Evolutionary conservation across 2,797 vertebrate genomes (phyloP).

Genomic region (Emydoidea blandingii): DNA sequence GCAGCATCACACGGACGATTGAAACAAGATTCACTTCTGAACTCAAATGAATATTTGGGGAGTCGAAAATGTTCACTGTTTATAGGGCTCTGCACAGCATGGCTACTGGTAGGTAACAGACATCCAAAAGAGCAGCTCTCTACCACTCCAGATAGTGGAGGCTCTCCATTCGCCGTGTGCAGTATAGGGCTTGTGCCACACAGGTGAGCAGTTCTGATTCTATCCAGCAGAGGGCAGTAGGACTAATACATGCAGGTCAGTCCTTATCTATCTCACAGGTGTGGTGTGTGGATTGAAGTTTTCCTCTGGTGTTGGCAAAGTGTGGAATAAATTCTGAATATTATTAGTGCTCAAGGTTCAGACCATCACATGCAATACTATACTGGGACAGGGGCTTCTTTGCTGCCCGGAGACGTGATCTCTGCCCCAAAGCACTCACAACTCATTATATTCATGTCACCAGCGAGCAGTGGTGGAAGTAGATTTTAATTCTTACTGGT

Average conservation of each 20-base stretch:
- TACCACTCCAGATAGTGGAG: background rate
- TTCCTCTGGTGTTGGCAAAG: background rate
- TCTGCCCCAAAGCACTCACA: no score
- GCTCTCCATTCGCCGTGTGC: background rate
- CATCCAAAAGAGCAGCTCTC: background rate
- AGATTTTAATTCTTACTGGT: no score
- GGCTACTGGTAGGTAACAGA: background rate
- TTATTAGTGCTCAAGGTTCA: background rate
- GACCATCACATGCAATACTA: background rate
- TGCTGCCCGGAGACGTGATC: no score
- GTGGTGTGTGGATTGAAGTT: background rate
- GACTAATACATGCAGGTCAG: background rate
- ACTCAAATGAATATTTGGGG: background rate
- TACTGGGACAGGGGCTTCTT: no score
- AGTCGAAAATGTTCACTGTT: background rate
- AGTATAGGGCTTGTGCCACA: background rate
- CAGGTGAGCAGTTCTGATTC: background rate
- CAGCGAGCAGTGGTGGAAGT: no score
- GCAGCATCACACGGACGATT: background rate
- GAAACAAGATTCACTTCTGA: background rate
- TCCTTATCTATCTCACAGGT: no score
- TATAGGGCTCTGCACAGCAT: background rate
- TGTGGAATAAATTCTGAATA: background rate
- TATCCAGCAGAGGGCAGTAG: background rate
- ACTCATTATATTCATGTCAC: no score